phyloP scores from a whole-genome alignment of 2,888 invertebrate genomes.

The Diadegma fenestrale region DNA sequence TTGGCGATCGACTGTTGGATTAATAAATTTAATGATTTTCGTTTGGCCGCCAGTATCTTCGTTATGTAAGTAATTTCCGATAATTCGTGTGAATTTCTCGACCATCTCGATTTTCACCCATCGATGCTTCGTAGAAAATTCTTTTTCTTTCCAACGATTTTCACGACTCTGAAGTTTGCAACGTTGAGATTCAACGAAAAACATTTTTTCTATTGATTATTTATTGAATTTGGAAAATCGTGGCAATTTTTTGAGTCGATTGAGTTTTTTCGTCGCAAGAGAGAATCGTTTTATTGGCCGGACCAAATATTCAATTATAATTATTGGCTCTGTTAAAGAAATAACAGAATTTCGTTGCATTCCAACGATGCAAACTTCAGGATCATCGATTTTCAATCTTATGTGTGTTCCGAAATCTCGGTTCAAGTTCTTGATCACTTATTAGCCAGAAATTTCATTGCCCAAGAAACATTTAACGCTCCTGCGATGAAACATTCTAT shows the following conservation, averaged over 20 bases:
- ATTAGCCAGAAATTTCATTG: conserved; percentile 35
- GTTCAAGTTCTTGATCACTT: conserved; percentile 25
- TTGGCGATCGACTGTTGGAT: conserved; percentile 21
- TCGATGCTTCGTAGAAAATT: conserved; percentile 53
- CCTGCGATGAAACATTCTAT: not conserved
- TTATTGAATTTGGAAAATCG: too few relatives aligned
- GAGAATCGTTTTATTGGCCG: too few relatives aligned
- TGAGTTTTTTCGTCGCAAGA: too few relatives aligned
- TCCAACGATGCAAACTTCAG: too few relatives aligned
- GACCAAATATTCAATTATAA: too few relatives aligned
- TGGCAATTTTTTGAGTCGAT: too few relatives aligned
- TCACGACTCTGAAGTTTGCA: too few relatives aligned
- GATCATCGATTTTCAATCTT: not conserved
- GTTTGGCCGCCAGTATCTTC: conserved; percentile 86
- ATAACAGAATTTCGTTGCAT: too few relatives aligned
- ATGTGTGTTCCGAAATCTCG: not conserved
- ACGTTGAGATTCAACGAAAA: too few relatives aligned
- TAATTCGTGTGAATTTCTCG: conserved; percentile 79
- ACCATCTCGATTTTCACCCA: conserved; percentile 69
- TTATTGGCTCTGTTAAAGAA: too few relatives aligned
- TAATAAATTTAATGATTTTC: conserved; percentile 76
- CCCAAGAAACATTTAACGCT: conserved; percentile 43
- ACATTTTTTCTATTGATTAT: too few relatives aligned
- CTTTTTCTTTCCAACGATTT: not conserved
- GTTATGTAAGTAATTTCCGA: conserved; percentile 86